Evolutionary conservation across 2,888 invertebrate genomes (phyloP).

Genomic region (Drosophila greeni): DNA sequence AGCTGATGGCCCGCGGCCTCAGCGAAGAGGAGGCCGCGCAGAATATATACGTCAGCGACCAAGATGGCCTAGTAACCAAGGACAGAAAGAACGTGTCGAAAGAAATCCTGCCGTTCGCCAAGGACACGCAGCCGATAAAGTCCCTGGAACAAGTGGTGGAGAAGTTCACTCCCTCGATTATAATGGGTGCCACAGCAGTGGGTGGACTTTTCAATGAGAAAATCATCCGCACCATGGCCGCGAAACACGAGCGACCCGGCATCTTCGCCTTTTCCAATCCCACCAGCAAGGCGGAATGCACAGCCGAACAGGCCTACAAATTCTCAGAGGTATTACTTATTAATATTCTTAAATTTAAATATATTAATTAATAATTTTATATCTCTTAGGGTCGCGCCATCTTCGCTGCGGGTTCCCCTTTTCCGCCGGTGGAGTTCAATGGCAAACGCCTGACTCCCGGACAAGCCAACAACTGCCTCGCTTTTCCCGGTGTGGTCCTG

Average conservation of each 20-base stretch:
- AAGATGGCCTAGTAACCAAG: conserved; percentile 40
- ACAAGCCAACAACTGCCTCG: conserved; percentile 61
- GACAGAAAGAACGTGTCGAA: not conserved
- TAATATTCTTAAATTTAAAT: not conserved
- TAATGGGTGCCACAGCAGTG: conserved; percentile 54
- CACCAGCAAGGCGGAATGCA: conserved; percentile 57
- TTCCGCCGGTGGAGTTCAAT: conserved; percentile 55
- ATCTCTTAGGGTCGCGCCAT: conserved; percentile 54
- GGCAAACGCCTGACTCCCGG: conserved; percentile 51
- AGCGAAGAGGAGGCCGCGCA: conserved; percentile 2
- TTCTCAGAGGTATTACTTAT: conserved; percentile 49
- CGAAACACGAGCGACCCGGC: conserved; percentile 48
- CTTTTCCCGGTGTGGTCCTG: conserved; percentile 58
- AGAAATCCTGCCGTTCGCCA: conserved; percentile 33
- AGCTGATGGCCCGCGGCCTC: conserved; percentile 32
- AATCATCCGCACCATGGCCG: conserved; percentile 43
- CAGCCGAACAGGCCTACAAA: conserved; percentile 60
- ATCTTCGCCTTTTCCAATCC: conserved; percentile 64
- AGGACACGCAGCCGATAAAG: conserved; percentile 8
- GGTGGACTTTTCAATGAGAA: conserved; percentile 53
- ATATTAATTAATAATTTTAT: not conserved
- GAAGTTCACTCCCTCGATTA: conserved; percentile 51
- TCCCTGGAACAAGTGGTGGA: conserved; percentile 37
- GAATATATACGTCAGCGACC: conserved; percentile 54
- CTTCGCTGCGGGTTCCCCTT: conserved; percentile 58